Evolutionary conservation across 92 coral and sea anemone genomes (phyloP).

Genomic region (Metridium senile): DNA sequence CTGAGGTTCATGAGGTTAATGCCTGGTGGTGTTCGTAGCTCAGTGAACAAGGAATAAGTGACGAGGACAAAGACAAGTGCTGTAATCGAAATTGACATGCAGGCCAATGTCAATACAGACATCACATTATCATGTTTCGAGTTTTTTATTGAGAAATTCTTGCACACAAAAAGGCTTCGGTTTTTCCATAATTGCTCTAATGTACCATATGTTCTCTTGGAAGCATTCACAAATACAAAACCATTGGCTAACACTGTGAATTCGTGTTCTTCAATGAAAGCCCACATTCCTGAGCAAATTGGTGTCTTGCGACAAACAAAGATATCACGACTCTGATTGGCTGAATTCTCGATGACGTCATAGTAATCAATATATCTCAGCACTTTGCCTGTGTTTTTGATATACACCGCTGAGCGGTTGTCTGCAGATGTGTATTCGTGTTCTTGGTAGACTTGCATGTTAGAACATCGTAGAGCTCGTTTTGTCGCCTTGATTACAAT

Average conservation of each 20-base stretch:
- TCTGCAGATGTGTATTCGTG: slow-evolving; percentile 22
- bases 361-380: slow-evolving; percentile 16
- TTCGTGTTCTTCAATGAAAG: slow-evolving; percentile 5
- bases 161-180: slow-evolving; percentile 44
- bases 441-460: slow-evolving; percentile 2
- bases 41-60: slow-evolving; percentile 57
- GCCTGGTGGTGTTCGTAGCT: slow-evolving; percentile 70
- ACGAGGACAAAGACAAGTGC: slow-evolving; percentile 37
- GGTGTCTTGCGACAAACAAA: slow-evolving; percentile 38
- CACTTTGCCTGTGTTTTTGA: slow-evolving; percentile 28
- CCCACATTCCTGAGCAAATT: slow-evolving; percentile 30
- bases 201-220: slow-evolving; percentile 9
- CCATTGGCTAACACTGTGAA: slow-evolving; percentile 25
- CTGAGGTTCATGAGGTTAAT: slow-evolving; percentile 55
- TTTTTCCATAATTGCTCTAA: slow-evolving; percentile 14
- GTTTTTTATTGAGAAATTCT: slow-evolving; percentile 2
- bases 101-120: slow-evolving; percentile 4
- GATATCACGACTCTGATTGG: slow-evolving; percentile 1
- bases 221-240: slow-evolving; percentile 33
- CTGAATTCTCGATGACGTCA: neutral
- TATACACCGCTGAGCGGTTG: slow-evolving; percentile 26
- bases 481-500: slow-evolving; percentile 32
- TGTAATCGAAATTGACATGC: slow-evolving; percentile 38
- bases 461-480: slow-evolving; percentile 18
- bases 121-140: neutral